These are phyloP conservation scores for Rattus rattus DNA, from an alignment of 2,113 vertebrate genomes.

Conservation along the genomic window DNA sequence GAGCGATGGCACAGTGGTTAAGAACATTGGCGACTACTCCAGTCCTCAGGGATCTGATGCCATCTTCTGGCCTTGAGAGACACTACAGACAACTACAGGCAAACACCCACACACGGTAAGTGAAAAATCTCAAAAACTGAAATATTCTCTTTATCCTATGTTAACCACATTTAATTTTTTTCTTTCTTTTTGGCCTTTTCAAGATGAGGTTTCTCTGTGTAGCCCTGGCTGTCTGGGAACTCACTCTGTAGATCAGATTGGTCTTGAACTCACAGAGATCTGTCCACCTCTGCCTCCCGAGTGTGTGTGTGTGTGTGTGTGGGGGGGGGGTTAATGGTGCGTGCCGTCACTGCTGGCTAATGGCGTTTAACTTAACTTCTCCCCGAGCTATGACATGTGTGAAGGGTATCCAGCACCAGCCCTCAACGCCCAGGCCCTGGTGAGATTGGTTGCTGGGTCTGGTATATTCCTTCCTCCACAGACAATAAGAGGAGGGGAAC, in stretches of 20 bases:
- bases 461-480: constrained; percentile 10
- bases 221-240: too few species aligned
- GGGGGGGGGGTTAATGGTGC: background rate
- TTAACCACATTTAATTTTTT: constrained; percentile 1
- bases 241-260: too few species aligned
- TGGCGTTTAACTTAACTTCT: constrained; percentile 46
- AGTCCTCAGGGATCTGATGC: background rate
- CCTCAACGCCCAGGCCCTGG: constrained; percentile 21
- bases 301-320: too few species aligned
- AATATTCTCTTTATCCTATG: constrained; percentile 30
- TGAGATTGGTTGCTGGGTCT: background rate
- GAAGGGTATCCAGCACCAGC: constrained; percentile 18
- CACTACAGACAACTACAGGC: background rate
- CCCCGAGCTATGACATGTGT: background rate
- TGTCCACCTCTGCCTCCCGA: background rate
- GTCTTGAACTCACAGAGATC: too few species aligned
- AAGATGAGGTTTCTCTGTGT: too few species aligned
- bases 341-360: background rate
- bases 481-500: background rate
- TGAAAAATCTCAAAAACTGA: background rate
- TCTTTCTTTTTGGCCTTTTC: too few species aligned
- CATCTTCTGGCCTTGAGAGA: background rate
- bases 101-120: background rate
- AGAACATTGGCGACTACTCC: background rate
- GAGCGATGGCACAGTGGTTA: background rate